Evolutionary conservation across 1,140 invertebrate genomes (phyloP), one percentile per base, ranked within the genome.

Genomic region (Ridgeia piscesae): DNA sequence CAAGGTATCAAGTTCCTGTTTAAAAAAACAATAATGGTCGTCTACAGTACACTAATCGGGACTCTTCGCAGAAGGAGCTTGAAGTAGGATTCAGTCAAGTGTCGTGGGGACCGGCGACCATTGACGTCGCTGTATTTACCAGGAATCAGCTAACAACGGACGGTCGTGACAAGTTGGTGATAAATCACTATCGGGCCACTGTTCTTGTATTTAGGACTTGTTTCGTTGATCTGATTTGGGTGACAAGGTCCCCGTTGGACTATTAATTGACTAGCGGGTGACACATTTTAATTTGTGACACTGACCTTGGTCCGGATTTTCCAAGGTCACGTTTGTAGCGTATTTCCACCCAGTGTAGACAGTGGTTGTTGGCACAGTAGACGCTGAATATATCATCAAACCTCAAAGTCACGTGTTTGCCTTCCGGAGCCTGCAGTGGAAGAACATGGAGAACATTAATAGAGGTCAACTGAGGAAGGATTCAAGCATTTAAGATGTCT

Each of bases 291-390:
- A 21, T 21, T 31, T 2, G 17, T 31, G 58, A 77, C 58, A 92
- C 91, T n/a, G 42, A 92, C 91, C 91, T 92, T 92, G 91, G 42
- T 92, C 91, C 91, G 9, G 42, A 6, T 1, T 58, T 33, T 77
- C 91, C 91, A 33, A 92, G 42, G 33, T 92, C 50, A 27, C 58
- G 6, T n/a, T 77, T 50, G 91, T 77, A 92, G 2, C 91, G 42
- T 34, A 92, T 35, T 77, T 92, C 91, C n/a, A 92, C 91, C 91
- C 91, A 92, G 34, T 92, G 91, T 33, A 77, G 27, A 31, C 91
- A 92, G 27, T 58, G 91, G 9, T 77, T 31, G 42, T 77, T 35
- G 58, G 50, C 88, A 77, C 58, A 92, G 33, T 92, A 92, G 50
- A 92, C 58, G 42, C 42, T 34, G 58, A 92, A 92, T 34, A 77